phyloP scores from a whole-genome alignment of 2,888 invertebrate genomes.

The Lutraria lutraria region DNA sequence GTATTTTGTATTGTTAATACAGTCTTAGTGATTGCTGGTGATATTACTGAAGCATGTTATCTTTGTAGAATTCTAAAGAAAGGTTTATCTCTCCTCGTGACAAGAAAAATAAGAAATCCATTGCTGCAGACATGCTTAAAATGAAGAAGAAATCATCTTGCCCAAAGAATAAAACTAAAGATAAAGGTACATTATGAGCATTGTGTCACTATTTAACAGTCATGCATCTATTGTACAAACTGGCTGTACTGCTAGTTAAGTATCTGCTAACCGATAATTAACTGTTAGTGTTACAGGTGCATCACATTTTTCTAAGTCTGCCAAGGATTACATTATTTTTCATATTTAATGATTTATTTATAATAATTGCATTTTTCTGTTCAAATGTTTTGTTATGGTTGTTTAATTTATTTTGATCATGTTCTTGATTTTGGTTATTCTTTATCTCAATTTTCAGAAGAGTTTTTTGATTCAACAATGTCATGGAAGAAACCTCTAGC shows the following conservation, averaged over 20 bases:
- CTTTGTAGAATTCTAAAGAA: neutral
- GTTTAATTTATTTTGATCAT: neutral
- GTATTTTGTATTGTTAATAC: no score
- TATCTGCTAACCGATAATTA: no score
- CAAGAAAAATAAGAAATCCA: neutral
- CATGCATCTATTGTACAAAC: no score
- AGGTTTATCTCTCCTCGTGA: neutral
- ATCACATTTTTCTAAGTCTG: no score
- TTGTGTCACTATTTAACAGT: no score
- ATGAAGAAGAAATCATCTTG: neutral
- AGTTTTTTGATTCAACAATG: neutral
- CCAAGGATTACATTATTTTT: no score
- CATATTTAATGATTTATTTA: no score
- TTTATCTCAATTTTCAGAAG: neutral
- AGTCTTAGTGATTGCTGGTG: no score
- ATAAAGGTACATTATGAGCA: neutral
- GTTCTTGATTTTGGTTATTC: neutral
- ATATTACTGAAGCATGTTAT: neutral
- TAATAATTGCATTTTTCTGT: no score
- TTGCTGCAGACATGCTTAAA: neutral
- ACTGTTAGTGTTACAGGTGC: no score
- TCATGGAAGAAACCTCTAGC: slow-evolving; percentile 84
- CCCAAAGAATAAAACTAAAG: neutral
- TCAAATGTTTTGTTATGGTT: neutral
- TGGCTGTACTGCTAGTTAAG: no score